A percentile compares a stretch with the other conserved stretches of the same genome.
Conservation (phyloP, 2,888 invertebrate genomes). For the Drosophila tripunctata region DNA sequence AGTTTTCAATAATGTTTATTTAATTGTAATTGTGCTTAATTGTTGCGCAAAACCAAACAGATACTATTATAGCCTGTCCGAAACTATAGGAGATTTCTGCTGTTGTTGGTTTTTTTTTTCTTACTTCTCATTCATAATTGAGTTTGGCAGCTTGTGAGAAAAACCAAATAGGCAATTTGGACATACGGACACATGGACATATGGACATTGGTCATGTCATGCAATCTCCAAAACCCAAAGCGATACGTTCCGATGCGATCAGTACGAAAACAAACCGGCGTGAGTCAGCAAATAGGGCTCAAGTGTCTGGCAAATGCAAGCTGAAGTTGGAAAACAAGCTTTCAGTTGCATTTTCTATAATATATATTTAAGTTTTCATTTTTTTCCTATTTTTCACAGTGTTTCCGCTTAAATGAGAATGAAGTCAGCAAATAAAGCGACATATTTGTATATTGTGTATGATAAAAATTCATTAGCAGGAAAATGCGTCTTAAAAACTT, state of each 20-base stretch:
- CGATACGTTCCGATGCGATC: too few species aligned
- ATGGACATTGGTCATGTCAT: constrained; percentile 46
- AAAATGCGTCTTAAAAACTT: too few species aligned
- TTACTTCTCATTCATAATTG: constrained; percentile 38
- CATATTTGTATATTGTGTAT: background rate
- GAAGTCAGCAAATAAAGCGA: too few species aligned
- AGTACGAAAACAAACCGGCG: too few species aligned
- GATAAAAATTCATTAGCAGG: too few species aligned
- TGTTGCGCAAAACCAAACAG: constrained; percentile 61
- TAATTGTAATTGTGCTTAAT: constrained; percentile 75
- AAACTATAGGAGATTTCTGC: constrained; percentile 18
- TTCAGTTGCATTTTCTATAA: constrained; percentile 25
- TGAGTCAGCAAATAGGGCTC: constrained; percentile 53
- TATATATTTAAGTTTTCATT: background rate
- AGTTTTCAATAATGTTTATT: constrained; percentile 70
- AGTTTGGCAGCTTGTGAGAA: constrained; percentile 49
- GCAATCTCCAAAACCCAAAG: constrained; percentile 17
- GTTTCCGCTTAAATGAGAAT: background rate
- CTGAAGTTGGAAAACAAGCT: constrained; percentile 17
- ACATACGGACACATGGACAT: constrained; percentile 34
- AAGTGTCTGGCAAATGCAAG: background rate
- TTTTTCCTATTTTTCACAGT: constrained; percentile 3
- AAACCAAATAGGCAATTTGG: constrained; percentile 44
- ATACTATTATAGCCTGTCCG: constrained; percentile 32
- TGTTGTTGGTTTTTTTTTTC: constrained; percentile 11